phyloP scores from a whole-genome alignment of 2,113 vertebrate species.

The Megaleporinus macrocephalus region DNA sequence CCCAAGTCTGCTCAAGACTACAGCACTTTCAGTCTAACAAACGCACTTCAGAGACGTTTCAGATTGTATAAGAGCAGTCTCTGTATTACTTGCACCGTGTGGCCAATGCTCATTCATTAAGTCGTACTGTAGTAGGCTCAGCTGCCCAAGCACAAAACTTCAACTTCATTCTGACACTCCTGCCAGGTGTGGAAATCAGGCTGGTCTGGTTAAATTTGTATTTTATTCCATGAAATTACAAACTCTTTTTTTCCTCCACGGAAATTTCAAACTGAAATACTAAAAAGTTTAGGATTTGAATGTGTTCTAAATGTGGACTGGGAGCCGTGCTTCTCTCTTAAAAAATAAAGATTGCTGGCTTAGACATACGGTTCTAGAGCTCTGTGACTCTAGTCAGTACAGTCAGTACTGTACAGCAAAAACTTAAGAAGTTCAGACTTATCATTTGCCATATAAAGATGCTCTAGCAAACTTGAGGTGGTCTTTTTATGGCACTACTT shows the following conservation, averaged over 20 bases:
- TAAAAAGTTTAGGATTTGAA: constrained; percentile 29
- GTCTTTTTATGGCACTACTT: too few species aligned
- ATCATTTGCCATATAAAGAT: too few species aligned
- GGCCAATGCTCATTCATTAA: constrained; percentile 14
- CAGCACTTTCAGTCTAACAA: constrained; percentile 6
- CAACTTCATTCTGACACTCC: constrained; percentile 21
- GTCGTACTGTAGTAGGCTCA: constrained; percentile 6
- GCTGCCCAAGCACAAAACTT: constrained; percentile 32
- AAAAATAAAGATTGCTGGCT: too few species aligned
- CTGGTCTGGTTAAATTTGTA: constrained; percentile 10
- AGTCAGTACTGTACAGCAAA: too few species aligned
- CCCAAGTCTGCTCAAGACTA: constrained; percentile 18
- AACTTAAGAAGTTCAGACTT: too few species aligned
- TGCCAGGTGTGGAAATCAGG: constrained; percentile 21
- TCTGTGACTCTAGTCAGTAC: too few species aligned
- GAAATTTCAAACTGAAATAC: background rate
- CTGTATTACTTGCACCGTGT: background rate
- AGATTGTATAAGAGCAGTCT: background rate
- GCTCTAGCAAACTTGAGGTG: too few species aligned
- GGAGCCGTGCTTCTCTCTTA: too few species aligned
- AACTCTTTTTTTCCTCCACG: background rate
- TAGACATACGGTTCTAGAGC: too few species aligned
- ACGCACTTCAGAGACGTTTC: constrained; percentile 11
- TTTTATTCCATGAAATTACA: constrained; percentile 14
- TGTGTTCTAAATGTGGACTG: constrained; percentile 10